Evolutionary conservation across 2,888 invertebrate species (phyloP).

Genomic region (Ryuthela nishihirai): DNA sequence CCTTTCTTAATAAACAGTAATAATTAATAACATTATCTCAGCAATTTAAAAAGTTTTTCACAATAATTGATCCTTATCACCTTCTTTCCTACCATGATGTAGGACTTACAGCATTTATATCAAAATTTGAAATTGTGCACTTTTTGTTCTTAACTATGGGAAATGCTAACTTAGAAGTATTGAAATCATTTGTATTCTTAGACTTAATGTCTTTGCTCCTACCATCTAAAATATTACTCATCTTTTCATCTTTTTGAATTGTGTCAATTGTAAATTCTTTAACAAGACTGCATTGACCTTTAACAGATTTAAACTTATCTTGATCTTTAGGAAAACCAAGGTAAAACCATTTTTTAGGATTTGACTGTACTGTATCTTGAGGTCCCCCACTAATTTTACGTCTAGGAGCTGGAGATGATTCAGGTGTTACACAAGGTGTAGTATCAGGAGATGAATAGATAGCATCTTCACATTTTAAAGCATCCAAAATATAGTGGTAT

Average conservation of each 20-base stretch:
- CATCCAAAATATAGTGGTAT: not conserved
- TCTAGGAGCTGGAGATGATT: conserved; percentile 24
- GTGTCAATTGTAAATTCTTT: too few species aligned
- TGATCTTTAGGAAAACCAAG: conserved; percentile 13
- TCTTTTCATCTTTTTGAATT: too few species aligned
- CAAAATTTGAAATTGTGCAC: conserved; percentile 26
- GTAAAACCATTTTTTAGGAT: conserved; percentile 30
- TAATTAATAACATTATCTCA: too few species aligned
- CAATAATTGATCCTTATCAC: too few species aligned
- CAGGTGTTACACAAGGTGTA: conserved; percentile 29
- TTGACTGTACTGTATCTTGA: conserved; percentile 24
- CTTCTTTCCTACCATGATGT: conserved; percentile 36
- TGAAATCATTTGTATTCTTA: too few species aligned
- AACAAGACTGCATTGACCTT: too few species aligned
- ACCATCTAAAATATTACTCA: too few species aligned
- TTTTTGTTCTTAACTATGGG: not conserved
- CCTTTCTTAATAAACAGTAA: too few species aligned
- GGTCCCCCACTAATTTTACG: conserved; percentile 21
- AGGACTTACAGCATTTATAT: conserved; percentile 33
- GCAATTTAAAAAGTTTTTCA: too few species aligned
- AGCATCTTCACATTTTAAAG: conserved; percentile 6
- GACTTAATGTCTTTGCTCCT: too few species aligned
- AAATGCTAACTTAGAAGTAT: too few species aligned
- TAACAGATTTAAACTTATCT: not conserved
- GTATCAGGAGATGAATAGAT: conserved; percentile 14